A percentile compares a stretch with the other conserved stretches of the same genome.
phyloP scores from a whole-genome alignment of 2,797 vertebrate species.

The Channa striata region DNA sequence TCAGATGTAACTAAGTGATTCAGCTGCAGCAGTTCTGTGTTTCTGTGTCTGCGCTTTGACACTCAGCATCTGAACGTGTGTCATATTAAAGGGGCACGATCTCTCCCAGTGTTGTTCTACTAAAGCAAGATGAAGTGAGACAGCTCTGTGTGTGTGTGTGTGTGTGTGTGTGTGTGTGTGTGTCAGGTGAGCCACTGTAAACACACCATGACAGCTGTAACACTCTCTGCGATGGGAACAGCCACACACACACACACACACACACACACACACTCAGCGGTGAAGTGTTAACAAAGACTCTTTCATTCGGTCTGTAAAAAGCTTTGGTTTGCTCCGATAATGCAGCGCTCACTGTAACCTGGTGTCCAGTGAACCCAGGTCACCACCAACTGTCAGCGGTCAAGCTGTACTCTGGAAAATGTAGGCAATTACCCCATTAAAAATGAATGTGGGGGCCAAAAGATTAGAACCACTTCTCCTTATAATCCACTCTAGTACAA shows the following conservation, averaged over 20 bases:
- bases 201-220: slow-evolving; percentile 33
- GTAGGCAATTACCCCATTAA: too few species aligned
- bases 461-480: too few species aligned
- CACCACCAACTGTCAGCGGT: too few species aligned
- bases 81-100: background rate
- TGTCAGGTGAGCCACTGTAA: background rate
- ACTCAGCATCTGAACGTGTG: background rate
- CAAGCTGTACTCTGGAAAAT: too few species aligned
- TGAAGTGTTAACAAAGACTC: background rate
- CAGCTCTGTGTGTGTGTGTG: background rate
- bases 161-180: slow-evolving; percentile 2
- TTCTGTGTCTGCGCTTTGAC: background rate
- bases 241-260: background rate
- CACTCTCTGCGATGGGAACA: slow-evolving; percentile 26
- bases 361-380: too few species aligned
- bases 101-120: too few species aligned
- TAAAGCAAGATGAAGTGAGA: too few species aligned
- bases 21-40: background rate
- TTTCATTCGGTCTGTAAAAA: slow-evolving; percentile 9
- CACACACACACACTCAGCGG: background rate
- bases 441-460: too few species aligned
- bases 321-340: slow-evolving; percentile 4
- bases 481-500: too few species aligned
- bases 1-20: background rate
- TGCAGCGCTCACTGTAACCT: slow-evolving; percentile 1